These are phyloP conservation scores for Typhlichthys eigenmanni DNA, from an alignment of 2,797 vertebrate genomes.

Conservation along the genomic window DNA sequence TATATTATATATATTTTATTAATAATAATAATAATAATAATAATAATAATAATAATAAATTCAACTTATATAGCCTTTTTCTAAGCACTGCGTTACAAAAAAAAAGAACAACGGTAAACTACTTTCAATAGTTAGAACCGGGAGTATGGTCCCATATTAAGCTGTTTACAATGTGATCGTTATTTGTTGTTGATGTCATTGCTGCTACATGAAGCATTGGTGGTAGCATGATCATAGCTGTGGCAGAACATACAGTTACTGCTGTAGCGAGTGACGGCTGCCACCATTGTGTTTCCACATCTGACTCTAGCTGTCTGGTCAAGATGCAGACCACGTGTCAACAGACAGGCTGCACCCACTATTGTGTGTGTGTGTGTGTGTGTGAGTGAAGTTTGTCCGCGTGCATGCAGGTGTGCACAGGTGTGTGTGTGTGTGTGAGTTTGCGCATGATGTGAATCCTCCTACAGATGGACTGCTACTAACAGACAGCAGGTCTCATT, in stretches of 20 bases:
- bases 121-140: too few relatives aligned
- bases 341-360: constrained; percentile 50
- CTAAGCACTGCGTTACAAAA: too few relatives aligned
- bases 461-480: constrained; percentile 74
- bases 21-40: not conserved
- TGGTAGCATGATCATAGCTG: not conserved
- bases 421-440: constrained; percentile 18
- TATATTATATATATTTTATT: not conserved
- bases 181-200: not conserved
- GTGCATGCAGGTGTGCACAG: constrained; percentile 12
- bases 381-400: constrained; percentile 7
- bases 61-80: too few relatives aligned
- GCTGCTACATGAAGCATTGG: constrained; percentile 1
- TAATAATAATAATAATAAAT: not conserved
- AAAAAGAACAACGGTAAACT: too few relatives aligned
- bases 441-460: constrained; percentile 33
- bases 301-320: constrained; percentile 61
- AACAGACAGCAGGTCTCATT: constrained; percentile 69
- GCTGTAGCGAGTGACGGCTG: constrained; percentile 4
- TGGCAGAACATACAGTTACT: constrained; percentile 1
- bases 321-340: constrained; percentile 55
- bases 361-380: constrained; percentile 1
- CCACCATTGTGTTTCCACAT: constrained; percentile 55
- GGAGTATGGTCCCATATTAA: too few relatives aligned
- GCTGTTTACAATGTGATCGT: too few relatives aligned